Evolutionary conservation across 2,113 vertebrate species (phyloP), one percentile per base, ranked within the genome.

Genomic region (Scomber colias): DNA sequence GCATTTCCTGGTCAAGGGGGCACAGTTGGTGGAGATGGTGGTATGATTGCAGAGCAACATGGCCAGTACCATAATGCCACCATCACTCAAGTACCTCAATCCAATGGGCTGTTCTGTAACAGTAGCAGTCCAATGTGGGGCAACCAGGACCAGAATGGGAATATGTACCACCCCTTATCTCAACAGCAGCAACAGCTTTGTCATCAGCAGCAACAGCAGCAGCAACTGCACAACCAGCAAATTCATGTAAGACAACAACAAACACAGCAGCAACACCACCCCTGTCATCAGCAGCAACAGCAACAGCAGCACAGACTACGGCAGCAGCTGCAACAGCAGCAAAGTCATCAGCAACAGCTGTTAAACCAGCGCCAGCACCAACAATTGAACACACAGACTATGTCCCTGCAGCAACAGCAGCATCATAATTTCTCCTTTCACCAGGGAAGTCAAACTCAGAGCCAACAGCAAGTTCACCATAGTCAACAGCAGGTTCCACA

Each of bases 61-160:
- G 77, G 96, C 79, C 97, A 97, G 50, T 98, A 97, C 92, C 97
- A 92, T 70, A 96, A 93, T 78, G 95, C 96, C 77, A 92, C 96
- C 27, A 92, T 97, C 83, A 96, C 96, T 71, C 96, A 96, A 0
- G 94, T 92, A 65, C 95, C 93, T 87, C 97, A 97, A 75, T 93
- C 97, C 48, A 99, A 98, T 82, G 97, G 97, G 79, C 92, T 98
- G 87, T 99, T 97, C 95, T 96, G 97, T 86, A 97, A 96, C 90
- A 96, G 96, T 16, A 96, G 97, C 86, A 93, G 90, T 74, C 97
- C 97, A 46, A 97, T 99, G 97, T 99, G 98, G 98, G 97, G 97
- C 67, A 97, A 97, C 87, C 97, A 99, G 71, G 96, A 95, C 66
- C 94, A 92, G 80, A 94, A 94, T 71, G 92, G 90, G 12, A 93